These are phyloP conservation scores for Glyptemys insculpta DNA, from an alignment of 2,797 vertebrate species.

Conservation along the genomic window DNA sequence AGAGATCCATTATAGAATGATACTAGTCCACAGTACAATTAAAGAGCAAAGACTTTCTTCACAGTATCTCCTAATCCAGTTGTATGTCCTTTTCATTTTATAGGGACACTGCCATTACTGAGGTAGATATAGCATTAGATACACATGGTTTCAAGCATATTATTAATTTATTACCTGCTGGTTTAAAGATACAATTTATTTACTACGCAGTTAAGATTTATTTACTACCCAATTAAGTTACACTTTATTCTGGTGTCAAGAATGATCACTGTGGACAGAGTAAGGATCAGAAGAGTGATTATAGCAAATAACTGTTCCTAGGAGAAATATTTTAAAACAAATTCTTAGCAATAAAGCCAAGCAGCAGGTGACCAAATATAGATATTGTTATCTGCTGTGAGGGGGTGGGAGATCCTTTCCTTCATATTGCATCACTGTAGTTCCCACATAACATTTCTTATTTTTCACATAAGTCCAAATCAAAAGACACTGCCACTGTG, in stretches of 20 bases:
- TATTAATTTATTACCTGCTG: neutral
- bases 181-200: neutral
- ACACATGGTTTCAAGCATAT: neutral
- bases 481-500: neutral
- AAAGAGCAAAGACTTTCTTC: neutral
- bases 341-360: neutral
- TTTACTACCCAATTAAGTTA: neutral
- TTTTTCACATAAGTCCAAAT: neutral
- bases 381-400: neutral
- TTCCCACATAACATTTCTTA: neutral
- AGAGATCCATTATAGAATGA: neutral
- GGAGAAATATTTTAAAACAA: neutral
- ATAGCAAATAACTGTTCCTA: neutral
- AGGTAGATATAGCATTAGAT: neutral
- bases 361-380: neutral
- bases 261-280: neutral
- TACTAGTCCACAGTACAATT: neutral
- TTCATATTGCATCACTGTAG: neutral
- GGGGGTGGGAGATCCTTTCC: neutral
- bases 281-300: neutral
- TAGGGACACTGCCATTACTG: neutral
- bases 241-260: slow-evolving; percentile 11
- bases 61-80: slow-evolving; percentile 27
- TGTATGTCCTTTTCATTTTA: neutral
- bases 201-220: neutral